Conservation (phyloP, 2,888 invertebrate genomes). For the Horisme vitalbata region DNA sequence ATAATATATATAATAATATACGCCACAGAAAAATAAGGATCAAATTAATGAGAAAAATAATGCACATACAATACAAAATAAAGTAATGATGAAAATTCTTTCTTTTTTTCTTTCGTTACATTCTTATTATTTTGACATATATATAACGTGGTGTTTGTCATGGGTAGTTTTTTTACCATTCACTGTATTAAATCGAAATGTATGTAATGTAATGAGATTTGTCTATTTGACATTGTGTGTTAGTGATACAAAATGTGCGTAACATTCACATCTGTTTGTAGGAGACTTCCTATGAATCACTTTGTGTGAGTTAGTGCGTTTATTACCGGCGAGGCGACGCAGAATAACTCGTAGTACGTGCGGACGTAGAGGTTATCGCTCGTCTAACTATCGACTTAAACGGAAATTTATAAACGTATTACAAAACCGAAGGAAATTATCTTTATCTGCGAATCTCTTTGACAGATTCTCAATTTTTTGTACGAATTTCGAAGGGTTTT, state of each 20-base stretch:
- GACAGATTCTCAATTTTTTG: not conserved
- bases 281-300: slow-evolving; percentile 60
- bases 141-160: no score
- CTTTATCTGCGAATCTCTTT: slow-evolving; percentile 32
- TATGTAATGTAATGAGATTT: no score
- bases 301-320: slow-evolving; percentile 53
- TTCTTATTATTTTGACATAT: no score
- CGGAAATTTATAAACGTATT: slow-evolving; percentile 49
- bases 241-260: slow-evolving; percentile 23
- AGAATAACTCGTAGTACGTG: slow-evolving; percentile 31
- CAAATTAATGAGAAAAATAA: no score
- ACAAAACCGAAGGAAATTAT: slow-evolving; percentile 25
- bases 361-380: slow-evolving; percentile 69
- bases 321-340: slow-evolving; percentile 26
- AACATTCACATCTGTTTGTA: slow-evolving; percentile 19
- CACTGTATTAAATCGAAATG: no score
- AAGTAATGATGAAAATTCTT: no score
- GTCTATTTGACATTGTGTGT: not conserved
- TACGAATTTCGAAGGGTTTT: not conserved
- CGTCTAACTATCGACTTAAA: slow-evolving; percentile 51
- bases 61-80: no score
- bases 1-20: no score
- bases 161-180: no score
- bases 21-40: no score
- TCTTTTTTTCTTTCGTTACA: no score